Evolutionary conservation across 2,113 vertebrate species (phyloP).

Genomic region (Gallinago jamesoni): DNA sequence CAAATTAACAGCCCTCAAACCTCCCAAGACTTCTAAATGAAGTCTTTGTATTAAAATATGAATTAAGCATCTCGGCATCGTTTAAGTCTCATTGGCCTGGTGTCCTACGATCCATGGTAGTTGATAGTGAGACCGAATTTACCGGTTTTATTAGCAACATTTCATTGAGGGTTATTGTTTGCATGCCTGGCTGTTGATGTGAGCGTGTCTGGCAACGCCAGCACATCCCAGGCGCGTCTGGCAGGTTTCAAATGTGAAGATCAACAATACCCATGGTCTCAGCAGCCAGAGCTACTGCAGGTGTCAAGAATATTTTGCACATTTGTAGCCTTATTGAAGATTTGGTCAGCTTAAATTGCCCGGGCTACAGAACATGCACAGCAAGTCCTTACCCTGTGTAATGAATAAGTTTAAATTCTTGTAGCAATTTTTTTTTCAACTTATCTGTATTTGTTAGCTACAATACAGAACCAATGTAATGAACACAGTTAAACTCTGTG

Average conservation of each 20-base stretch:
- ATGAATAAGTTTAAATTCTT: not conserved
- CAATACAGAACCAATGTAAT: not conserved
- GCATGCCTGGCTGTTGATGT: not conserved
- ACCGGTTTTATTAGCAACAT: not conserved
- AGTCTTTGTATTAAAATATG: not conserved
- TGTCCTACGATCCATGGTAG: rapidly evolving
- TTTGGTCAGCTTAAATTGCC: not conserved
- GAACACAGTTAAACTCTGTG: not conserved
- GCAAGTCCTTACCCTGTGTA: not conserved
- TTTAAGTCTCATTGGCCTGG: not conserved
- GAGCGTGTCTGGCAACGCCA: not conserved
- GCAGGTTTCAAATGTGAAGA: not conserved
- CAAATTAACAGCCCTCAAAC: not conserved
- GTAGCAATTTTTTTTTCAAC: not conserved
- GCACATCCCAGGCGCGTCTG: not conserved
- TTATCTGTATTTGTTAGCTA: not conserved
- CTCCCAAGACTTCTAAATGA: not conserved
- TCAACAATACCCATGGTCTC: not conserved
- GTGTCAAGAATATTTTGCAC: not conserved
- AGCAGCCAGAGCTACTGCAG: not conserved
- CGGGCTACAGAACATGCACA: not conserved
- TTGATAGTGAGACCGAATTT: not conserved
- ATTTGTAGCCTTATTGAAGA: not conserved
- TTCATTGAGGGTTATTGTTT: not conserved
- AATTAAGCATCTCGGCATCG: not conserved